Base-by-base conservation (phyloP, 2,888 invertebrate genomes). In the Pyralis farinalis region DNA sequence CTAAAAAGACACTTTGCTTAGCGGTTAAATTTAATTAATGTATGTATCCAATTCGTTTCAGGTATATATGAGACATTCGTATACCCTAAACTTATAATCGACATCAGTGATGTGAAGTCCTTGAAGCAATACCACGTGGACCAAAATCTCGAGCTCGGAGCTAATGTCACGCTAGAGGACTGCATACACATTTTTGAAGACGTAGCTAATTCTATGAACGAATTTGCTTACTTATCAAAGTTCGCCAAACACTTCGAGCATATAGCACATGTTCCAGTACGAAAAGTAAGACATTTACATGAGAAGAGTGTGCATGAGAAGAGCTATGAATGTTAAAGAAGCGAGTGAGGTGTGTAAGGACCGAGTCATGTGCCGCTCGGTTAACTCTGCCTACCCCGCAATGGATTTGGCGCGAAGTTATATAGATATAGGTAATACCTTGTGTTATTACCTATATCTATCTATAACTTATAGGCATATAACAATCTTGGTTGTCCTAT, bases 211-310 rank as follows among this genome's bases (percentile, higher is more conserved):
- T 63, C 71, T 0, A 54, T 60, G 0, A 81, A 74, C 0, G 81
- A 77, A 1, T 93, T 91, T 50, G 68, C 74, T 0, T 92, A 93
- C 56, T 72, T 92, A 41, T 63, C 62, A 1, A 80, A 82, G 40
- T 75, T 93, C 46, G 91, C 85, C 1, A 78, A 89, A 41, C 93
- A 93, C 65, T 74, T 93, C 25, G 88, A 91, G 36, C 62, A 91
- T 16, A 86, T 94, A 8, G 93, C 93, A 9, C 92, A 91, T 61
- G 85, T 91, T 27, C 91, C 92, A 7, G 91, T 94, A 7, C 82
- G 93, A 64, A 93, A 92, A 75, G 92, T 92, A 57, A 68, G 75
- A 7, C n/a, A n/a, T n/a, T n/a, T n/a, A n/a, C n/a, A n/a, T n/a
- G n/a, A n/a, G n/a, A n/a, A n/a, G n/a, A n/a, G n/a, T n/a, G n/a